Conservation (phyloP, 2,113 vertebrate genomes). For the Phoenicopterus ruber region DNA sequence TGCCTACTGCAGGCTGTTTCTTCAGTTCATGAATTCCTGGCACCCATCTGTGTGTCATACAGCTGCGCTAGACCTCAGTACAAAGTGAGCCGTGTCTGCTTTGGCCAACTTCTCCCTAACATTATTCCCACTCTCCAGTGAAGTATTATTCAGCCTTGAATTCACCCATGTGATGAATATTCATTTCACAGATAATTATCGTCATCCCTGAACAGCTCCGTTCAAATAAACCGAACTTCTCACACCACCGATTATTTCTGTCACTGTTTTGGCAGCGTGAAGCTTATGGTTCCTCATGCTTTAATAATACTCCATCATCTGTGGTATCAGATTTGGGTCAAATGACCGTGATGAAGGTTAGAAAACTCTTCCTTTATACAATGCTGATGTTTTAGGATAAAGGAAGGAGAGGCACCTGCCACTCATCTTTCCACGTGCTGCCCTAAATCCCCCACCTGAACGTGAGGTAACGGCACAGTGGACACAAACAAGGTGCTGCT, state of each 20-base stretch:
- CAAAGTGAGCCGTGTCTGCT: neutral
- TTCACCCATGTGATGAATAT: slow-evolving; percentile 22
- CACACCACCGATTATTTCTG: neutral
- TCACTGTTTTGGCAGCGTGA: neutral
- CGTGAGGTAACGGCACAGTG: neutral
- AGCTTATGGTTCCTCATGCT: neutral
- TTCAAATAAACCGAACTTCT: neutral
- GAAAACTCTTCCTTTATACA: neutral
- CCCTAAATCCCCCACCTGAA: neutral
- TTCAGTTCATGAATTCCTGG: neutral
- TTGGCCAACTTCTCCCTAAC: neutral
- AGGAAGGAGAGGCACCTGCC: neutral
- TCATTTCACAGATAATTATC: slow-evolving; percentile 42
- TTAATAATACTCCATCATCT: neutral
- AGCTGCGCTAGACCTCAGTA: neutral
- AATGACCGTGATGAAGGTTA: neutral
- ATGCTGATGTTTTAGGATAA: neutral
- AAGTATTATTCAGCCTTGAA: neutral
- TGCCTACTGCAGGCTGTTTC: neutral
- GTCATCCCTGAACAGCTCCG: neutral
- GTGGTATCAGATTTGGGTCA: neutral
- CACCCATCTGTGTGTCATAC: neutral
- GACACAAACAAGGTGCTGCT: neutral
- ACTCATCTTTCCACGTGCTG: neutral
- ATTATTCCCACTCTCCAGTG: neutral